phyloP scores from a whole-genome alignment of 2,797 vertebrate genomes.

The Pseudotriccus pelzelni region DNA sequence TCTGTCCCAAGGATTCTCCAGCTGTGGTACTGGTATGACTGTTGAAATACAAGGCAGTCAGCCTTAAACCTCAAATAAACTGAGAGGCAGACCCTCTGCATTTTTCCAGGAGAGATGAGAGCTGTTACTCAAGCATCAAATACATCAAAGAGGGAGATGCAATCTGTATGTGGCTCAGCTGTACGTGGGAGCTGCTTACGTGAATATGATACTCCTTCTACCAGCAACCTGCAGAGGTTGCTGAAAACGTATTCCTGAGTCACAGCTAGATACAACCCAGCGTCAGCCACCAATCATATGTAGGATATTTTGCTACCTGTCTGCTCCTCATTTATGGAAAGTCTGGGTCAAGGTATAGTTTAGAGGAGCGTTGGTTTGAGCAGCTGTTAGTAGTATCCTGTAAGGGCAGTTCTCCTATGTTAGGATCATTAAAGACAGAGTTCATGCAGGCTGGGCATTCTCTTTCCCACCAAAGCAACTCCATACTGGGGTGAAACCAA shows the following conservation, averaged over 20 bases:
- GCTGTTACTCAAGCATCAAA: not conserved
- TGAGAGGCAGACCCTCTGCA: not conserved
- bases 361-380: not conserved
- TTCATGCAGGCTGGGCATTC: not conserved
- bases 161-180: not conserved
- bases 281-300: accelerated
- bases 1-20: not conserved
- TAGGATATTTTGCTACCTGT: not conserved
- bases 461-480: not conserved
- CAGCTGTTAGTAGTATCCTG: not conserved
- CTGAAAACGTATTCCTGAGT: not conserved
- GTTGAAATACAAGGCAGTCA: not conserved
- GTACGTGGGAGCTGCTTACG: not conserved
- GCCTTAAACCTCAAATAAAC: not conserved
- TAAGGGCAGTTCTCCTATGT: not conserved
- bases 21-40: not conserved
- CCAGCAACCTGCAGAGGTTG: not conserved
- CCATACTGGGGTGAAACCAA: not conserved
- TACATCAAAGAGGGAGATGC: not conserved
- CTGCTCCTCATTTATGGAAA: not conserved
- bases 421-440: not conserved
- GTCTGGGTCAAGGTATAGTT: not conserved
- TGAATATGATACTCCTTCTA: not conserved
- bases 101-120: not conserved
- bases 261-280: not conserved